Evolutionary conservation across 2,113 vertebrate species (phyloP), one percentile per base, ranked within the genome.

Genomic region (Phaethon lepturus): DNA sequence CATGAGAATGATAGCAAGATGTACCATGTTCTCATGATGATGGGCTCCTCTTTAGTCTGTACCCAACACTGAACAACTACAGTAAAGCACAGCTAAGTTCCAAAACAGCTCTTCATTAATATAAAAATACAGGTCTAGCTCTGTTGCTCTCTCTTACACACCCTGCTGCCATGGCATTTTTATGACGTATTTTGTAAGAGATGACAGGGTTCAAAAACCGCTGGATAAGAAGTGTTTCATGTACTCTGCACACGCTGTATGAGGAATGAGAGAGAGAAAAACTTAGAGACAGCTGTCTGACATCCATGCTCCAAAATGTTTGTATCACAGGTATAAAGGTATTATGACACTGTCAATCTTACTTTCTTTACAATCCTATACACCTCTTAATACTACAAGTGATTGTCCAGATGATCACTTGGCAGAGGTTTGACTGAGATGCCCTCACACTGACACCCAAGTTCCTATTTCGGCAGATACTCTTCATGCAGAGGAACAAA

Each of bases 211-310:
- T 77, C 35, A 35, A 42, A 63, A 35, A 2, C 44, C 50, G 35
- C 40, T 77, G 72, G 47, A n/a, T 25, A 74, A 64, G 5, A 66
- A 73, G 4, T 4, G 0, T 7, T 67, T 42, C 38, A 2, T 5
- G 69, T 12, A 45, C 12, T 17, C 64, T 64, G 72, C 45, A 49
- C 10, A 20, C 29, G 7, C 23, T 0, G 0, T 9, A 12, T 5
- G 17, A 56, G 33, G 47, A 69, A 62, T 2, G 11, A 55, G n/a
- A 45, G 29, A 40, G 38, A 45, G 26, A 35, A n/a, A 45, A 78
- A 52, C 66, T 85, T 55, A 44, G 52, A 79, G 88, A 77, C 23
- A 56, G 52, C 26, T 79, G 55, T 24, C 68, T 52, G 69, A 88
- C 40, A 68, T 10, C 49, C 71, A 5, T 5, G 49, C 28, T 56